Percentiles rank a stretch among this genome's conserved stretches.
Evolutionary conservation across 1,140 invertebrate species (phyloP).

Genomic region (Andrena cerasifolii): DNA sequence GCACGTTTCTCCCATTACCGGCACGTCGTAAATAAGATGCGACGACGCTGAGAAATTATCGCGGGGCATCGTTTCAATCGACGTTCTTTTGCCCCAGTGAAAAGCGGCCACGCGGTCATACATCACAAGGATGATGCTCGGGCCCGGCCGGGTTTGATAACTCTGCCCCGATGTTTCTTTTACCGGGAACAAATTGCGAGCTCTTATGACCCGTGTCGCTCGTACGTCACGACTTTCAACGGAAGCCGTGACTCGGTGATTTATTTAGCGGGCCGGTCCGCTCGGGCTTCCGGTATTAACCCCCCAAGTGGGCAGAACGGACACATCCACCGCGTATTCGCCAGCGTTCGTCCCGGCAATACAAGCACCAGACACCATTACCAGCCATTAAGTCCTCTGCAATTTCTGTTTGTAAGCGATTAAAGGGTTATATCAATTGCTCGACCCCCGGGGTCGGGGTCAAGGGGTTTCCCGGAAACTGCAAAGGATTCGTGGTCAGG

Average conservation of each 20-base stretch:
- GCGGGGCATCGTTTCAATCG: constrained; percentile 58
- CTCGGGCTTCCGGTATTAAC: constrained; percentile 4
- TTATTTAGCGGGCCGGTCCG: not conserved
- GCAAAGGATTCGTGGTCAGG: not conserved
- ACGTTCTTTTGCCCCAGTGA: constrained; percentile 43
- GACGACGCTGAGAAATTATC: constrained; percentile 69
- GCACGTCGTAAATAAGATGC: constrained; percentile 73
- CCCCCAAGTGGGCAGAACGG: not conserved
- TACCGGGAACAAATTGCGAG: constrained; percentile 33
- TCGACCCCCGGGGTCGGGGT: not conserved
- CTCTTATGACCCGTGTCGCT: constrained; percentile 27
- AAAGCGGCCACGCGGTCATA: constrained; percentile 50
- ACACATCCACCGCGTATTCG: not conserved
- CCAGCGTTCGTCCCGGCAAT: not conserved
- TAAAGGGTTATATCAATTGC: not conserved
- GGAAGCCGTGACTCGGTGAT: not conserved
- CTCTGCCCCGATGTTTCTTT: not conserved
- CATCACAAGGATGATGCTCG: constrained; percentile 22
- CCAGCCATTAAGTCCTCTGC: no score
- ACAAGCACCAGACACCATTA: no score
- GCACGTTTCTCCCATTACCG: constrained; percentile 75
- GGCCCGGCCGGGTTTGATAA: constrained; percentile 25
- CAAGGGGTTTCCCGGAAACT: not conserved
- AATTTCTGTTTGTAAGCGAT: no score
- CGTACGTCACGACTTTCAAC: constrained; percentile 10